These are phyloP conservation scores for Bettongia penicillata DNA, from an alignment of 2,113 vertebrate species.

Conservation along the genomic window DNA sequence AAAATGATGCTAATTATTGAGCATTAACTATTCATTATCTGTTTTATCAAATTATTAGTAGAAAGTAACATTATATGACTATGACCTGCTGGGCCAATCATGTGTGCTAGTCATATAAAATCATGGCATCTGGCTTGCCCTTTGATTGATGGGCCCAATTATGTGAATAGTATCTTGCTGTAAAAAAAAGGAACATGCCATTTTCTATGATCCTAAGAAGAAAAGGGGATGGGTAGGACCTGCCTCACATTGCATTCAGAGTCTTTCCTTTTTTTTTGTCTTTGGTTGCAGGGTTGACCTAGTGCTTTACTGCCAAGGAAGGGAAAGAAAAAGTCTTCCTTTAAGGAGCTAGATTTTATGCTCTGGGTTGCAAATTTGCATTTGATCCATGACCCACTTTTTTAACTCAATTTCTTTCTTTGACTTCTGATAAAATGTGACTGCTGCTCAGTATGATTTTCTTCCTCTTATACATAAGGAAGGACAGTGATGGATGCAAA, in stretches of 20 bases:
- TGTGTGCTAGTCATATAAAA: constrained; percentile 16
- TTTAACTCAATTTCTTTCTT: neutral
- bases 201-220: constrained; percentile 29
- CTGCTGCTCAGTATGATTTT: neutral
- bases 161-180: neutral
- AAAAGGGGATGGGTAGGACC: neutral
- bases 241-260: neutral
- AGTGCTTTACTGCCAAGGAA: neutral
- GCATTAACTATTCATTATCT: constrained; percentile 40
- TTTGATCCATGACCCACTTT: neutral
- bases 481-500: neutral
- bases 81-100: neutral
- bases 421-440: neutral
- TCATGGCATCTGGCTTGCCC: neutral
- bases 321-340: neutral
- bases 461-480: neutral
- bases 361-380: neutral
- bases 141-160: neutral
- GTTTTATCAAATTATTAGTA: constrained; percentile 1
- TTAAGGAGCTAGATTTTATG: neutral
- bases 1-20: constrained; percentile 35
- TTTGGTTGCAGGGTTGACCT: neutral
- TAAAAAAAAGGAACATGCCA: neutral
- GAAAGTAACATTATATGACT: neutral
- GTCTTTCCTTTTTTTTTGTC: neutral